Percentiles rank a stretch among this genome's conserved stretches.
phyloP scores from a whole-genome alignment of 2,888 invertebrate species.

The Lepidonotus clava region DNA sequence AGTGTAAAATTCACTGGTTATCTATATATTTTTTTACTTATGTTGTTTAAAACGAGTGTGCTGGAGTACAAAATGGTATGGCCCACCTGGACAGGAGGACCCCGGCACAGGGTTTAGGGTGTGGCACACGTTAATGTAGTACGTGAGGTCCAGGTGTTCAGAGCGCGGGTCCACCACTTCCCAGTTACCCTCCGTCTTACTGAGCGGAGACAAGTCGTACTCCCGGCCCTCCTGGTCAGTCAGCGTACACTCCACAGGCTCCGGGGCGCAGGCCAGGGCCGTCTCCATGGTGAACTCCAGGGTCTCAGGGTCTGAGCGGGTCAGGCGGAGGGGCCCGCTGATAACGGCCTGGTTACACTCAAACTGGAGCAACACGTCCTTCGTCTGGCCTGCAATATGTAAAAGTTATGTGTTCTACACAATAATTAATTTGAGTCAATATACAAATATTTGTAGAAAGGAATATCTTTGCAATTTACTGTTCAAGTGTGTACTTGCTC shows the following conservation, averaged over 20 bases:
- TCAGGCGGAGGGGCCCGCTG: constrained; percentile 66
- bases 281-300: constrained; percentile 72
- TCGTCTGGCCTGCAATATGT: constrained; percentile 64
- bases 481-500: too few relatives aligned
- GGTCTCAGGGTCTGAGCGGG: constrained; percentile 61
- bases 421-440: not conserved
- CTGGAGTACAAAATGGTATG: too few relatives aligned
- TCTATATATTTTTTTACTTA: too few relatives aligned
- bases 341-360: constrained; percentile 67
- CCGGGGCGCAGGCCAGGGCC: constrained; percentile 71
- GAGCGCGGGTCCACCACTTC: constrained; percentile 68
- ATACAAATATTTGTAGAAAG: too few relatives aligned
- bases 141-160: constrained; percentile 67
- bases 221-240: constrained; percentile 70
- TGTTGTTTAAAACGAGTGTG: too few relatives aligned
- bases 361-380: constrained; percentile 68
- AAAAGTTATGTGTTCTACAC: not conserved
- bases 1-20: too few relatives aligned
- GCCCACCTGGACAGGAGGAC: constrained; percentile 71
- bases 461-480: too few relatives aligned
- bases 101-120: constrained; percentile 70
- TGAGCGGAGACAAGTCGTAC: constrained; percentile 74
- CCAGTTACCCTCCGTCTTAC: constrained; percentile 69
- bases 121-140: constrained; percentile 78
- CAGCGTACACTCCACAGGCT: constrained; percentile 71